A percentile compares a stretch with the other conserved stretches of the same genome.
Evolutionary conservation across 2,888 invertebrate genomes (phyloP).

Genomic region (Trichopria drosophilae): DNA sequence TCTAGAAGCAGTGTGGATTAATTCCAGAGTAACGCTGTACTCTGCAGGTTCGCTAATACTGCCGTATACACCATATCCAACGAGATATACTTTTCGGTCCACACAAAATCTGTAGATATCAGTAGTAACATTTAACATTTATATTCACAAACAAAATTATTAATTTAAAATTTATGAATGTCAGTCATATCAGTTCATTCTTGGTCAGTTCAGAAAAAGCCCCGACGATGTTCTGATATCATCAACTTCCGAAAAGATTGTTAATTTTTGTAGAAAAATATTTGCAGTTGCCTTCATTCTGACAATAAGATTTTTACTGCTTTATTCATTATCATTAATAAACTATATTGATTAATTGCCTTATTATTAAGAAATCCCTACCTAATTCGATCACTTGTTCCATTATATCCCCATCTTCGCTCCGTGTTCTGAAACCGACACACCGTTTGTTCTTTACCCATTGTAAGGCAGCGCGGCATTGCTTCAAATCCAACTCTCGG

Average conservation of each 20-base stretch:
- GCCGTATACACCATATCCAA: conserved; percentile 83
- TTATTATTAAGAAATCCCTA: conserved; percentile 39
- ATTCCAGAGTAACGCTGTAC: conserved; percentile 76
- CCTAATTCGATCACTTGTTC: conserved; percentile 79
- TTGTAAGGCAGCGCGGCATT: conserved; percentile 75
- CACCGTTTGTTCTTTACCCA: conserved; percentile 76
- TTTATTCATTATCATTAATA: background rate
- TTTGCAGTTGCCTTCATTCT: no score
- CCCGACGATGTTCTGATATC: no score
- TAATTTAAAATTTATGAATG: no score
- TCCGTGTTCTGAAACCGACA: conserved; percentile 75
- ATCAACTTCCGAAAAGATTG: no score
- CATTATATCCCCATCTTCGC: conserved; percentile 82
- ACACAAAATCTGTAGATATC: conserved; percentile 70
- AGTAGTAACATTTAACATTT: no score
- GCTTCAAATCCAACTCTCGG: conserved; percentile 73
- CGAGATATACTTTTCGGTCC: conserved; percentile 78
- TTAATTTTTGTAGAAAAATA: no score
- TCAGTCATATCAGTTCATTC: no score
- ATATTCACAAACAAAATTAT: no score
- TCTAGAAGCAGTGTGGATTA: conserved; percentile 74
- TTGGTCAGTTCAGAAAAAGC: no score
- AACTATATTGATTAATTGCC: background rate
- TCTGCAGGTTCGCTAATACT: conserved; percentile 78
- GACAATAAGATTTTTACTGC: background rate